Evolutionary conservation across 1,140 invertebrate species (phyloP), one percentile per base, ranked within the genome.

Genomic region (Lepidurus packardi): DNA sequence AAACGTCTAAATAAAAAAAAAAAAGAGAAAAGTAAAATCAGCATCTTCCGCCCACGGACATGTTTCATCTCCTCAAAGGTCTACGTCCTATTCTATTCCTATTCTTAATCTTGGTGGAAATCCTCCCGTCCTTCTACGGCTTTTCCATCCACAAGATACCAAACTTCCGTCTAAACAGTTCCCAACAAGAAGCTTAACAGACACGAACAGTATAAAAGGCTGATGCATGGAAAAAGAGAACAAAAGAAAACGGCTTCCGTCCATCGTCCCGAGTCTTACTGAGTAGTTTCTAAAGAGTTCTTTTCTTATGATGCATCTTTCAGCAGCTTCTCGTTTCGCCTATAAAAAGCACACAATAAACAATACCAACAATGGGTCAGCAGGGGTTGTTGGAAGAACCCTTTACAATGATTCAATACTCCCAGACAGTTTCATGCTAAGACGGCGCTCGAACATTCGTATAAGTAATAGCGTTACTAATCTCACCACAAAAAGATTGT

Each of bases 271-370:
- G 21, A 65, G 53, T 65, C 53, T 21, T 65, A n/a, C 53, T 65
- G 53, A 65, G 53, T 16, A 65, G 6, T 65, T n/a, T 21, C 16
- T 16, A 21, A 65, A 0, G 53, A 65, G 53, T 65, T 65, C n/a
- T 65, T 65, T 65, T 65, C 53, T n/a, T 16, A 7, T n/a, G 13
- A 65, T 21, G 53, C 53, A 65, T 13, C 53, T 13, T n/a, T 21
- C 53, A 65, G 53, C 53, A 65, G 16, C 53, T 65, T 65, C 53
- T 4, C 34, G 3, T 65, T 65, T 65, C 53, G 21, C 21, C 53
- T n/a, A 13, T 65, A 65, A 65, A 34, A 65, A 65, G 53, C 53
- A 65, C 53, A 65, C 53, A 65, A 65, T 65, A 65, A 65, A 65
- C 53, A 65, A 7, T 7, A 13, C 34, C 53, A 13, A 65, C 53